phyloP scores from a whole-genome alignment of 2,113 vertebrate genomes.

The Corynorhinus townsendii region DNA sequence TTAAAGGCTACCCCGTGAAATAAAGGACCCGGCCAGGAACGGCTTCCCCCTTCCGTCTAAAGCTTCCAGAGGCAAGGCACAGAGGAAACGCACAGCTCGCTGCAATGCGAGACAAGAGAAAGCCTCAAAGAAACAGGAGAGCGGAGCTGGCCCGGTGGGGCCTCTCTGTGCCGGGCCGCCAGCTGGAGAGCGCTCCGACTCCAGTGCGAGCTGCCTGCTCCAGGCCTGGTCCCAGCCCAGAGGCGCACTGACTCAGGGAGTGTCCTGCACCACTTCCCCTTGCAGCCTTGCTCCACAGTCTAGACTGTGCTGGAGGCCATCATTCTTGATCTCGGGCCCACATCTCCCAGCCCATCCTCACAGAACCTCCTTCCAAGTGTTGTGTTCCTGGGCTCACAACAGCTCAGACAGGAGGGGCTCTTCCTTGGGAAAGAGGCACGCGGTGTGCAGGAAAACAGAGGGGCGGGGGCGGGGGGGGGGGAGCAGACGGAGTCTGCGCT shows the following conservation, averaged over 20 bases:
- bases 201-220: neutral
- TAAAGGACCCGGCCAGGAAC: neutral
- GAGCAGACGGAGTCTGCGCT: neutral
- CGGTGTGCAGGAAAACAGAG: neutral
- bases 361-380: slow-evolving; percentile 25
- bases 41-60: neutral
- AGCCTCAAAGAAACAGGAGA: neutral
- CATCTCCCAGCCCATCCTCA: slow-evolving; percentile 32
- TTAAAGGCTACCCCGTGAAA: neutral
- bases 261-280: neutral
- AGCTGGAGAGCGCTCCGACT: neutral
- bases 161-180: neutral
- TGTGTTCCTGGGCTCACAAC: neutral
- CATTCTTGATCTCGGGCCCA: slow-evolving; percentile 8
- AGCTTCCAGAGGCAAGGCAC: neutral
- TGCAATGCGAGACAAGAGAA: neutral
- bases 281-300: neutral
- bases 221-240: neutral
- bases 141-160: neutral
- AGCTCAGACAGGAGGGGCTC: neutral
- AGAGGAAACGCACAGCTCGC: neutral
- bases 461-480: neutral
- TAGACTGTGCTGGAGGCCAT: slow-evolving; percentile 50
- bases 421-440: neutral
- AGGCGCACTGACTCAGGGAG: neutral